phyloP scores from a whole-genome alignment of 2,888 invertebrate genomes.

The Thecophora atra region DNA sequence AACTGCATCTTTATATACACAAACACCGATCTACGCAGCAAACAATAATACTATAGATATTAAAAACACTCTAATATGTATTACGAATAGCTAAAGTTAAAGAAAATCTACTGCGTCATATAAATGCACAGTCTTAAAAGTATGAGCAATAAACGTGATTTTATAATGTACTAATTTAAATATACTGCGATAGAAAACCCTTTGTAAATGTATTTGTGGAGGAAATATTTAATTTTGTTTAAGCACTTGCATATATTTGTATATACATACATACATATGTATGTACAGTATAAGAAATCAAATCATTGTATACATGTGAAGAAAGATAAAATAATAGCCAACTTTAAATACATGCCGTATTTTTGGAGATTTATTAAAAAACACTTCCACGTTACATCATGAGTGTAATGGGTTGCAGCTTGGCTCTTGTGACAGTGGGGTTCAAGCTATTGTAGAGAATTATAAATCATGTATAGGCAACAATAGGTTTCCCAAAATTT shows the following conservation, averaged over 20 bases:
- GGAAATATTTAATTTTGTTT: conserved; percentile 20
- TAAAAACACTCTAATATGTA: conserved; percentile 7
- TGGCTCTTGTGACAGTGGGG: too few relatives aligned
- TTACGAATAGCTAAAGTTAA: background rate
- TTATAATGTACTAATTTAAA: conserved; percentile 1
- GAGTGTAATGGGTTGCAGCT: too few relatives aligned
- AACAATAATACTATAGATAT: conserved; percentile 2
- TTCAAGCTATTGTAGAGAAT: too few relatives aligned
- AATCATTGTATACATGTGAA: too few relatives aligned
- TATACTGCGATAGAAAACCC: background rate
- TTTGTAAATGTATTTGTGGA: conserved; percentile 32
- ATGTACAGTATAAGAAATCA: too few relatives aligned
- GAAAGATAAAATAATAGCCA: too few relatives aligned
- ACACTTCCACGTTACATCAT: too few relatives aligned
- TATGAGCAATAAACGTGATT: conserved; percentile 9
- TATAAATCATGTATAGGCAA: too few relatives aligned
- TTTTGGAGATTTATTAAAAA: too few relatives aligned
- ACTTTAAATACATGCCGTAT: too few relatives aligned
- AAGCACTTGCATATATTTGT: background rate
- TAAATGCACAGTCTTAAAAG: background rate
- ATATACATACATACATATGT: too few relatives aligned
- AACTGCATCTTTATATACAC: conserved; percentile 12
- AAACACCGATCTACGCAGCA: conserved; percentile 9
- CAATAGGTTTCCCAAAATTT: too few relatives aligned
- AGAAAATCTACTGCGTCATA: conserved; percentile 11